Base-by-base conservation (phyloP, 2,888 invertebrate species). In the Barypeithes pellucidus region DNA sequence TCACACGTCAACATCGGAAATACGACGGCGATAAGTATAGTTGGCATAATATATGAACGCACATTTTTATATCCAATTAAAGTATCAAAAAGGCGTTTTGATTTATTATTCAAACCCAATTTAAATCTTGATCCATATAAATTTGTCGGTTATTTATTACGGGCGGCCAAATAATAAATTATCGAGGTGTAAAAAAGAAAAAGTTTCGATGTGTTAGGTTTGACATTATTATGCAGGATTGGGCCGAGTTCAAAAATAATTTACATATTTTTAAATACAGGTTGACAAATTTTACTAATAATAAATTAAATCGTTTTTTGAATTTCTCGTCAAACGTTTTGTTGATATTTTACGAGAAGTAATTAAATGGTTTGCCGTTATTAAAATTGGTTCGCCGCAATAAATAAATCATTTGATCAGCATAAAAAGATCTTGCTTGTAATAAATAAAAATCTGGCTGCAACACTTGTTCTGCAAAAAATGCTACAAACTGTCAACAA, bases 91-190 rank as follows among this genome's bases (percentile, higher is more conserved):
- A 60, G 67, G 50, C 67, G 60, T 61, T 68, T 68, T 71, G 71
- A 71, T 71, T 71, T 71, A 71, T 71, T 63, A 54, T 59, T 65
- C 36, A 47, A 43, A 59, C 33, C 59, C 63, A 65, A 71, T 71
- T 59, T 71, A 60, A 71, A 71, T 71, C 71, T 71, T 71, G 71
- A 71, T 71, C 68, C 68, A 57, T 50, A 71, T 71, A 65, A 71
- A 71, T 71, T 71, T 71, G 65, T 59, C 24, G 41, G 47, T 65
- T 47, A 71, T 71, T 65, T 71, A 71, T 71, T 52, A 66, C 54
- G 41, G 22, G 20, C 36, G 41, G 54, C 24, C 39, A 39, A 66
- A 66, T 54, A 66, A 66, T 67, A 47, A 67, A 67, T 67, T 57
- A 59, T 59, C 57, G 16, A 57, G 29, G 67, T 59, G 45, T 67